Evolutionary conservation across 2,888 invertebrate species (phyloP).

Genomic region (Hirtodrosophila trivittata): DNA sequence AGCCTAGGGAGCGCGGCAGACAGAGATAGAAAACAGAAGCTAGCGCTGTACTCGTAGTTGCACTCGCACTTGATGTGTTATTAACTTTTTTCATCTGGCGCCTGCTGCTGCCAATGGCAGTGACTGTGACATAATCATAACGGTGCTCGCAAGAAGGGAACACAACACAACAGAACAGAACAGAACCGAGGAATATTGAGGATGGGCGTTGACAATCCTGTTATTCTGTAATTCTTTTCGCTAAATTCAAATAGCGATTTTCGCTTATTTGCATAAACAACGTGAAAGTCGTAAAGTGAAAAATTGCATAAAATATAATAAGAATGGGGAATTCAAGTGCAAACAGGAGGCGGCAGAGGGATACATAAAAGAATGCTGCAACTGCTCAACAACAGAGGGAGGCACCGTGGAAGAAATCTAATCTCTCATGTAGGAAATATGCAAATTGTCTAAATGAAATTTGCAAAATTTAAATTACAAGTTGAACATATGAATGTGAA

Average conservation of each 20-base stretch:
- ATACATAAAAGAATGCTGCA: slow-evolving; percentile 41
- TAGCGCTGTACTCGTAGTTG: neutral
- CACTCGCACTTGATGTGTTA: slow-evolving; percentile 46
- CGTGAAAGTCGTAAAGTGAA: slow-evolving; percentile 76
- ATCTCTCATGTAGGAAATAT: slow-evolving; percentile 1
- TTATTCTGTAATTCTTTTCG: slow-evolving; percentile 70
- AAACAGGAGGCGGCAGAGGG: slow-evolving; percentile 27
- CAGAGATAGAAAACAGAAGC: slow-evolving; percentile 10
- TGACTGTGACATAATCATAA: slow-evolving; percentile 65
- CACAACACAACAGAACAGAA: slow-evolving; percentile 9
- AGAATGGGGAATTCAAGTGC: slow-evolving; percentile 51
- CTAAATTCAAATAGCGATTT: slow-evolving; percentile 73
- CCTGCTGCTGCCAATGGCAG: slow-evolving; percentile 19
- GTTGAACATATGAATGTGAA: too few species aligned
- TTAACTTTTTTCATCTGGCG: slow-evolving; percentile 57
- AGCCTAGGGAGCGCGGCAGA: neutral
- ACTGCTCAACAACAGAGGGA: slow-evolving; percentile 37
- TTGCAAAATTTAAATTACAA: neutral
- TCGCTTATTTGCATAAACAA: slow-evolving; percentile 79
- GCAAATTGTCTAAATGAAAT: slow-evolving; percentile 2
- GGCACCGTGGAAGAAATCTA: slow-evolving; percentile 37
- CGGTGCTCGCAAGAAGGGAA: slow-evolving; percentile 40
- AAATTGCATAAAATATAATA: slow-evolving; percentile 68
- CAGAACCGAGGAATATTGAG: slow-evolving; percentile 33
- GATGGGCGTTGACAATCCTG: slow-evolving; percentile 71